Evolutionary conservation across 1,140 invertebrate species (phyloP).

Genomic region (Heliconius melpomene): DNA sequence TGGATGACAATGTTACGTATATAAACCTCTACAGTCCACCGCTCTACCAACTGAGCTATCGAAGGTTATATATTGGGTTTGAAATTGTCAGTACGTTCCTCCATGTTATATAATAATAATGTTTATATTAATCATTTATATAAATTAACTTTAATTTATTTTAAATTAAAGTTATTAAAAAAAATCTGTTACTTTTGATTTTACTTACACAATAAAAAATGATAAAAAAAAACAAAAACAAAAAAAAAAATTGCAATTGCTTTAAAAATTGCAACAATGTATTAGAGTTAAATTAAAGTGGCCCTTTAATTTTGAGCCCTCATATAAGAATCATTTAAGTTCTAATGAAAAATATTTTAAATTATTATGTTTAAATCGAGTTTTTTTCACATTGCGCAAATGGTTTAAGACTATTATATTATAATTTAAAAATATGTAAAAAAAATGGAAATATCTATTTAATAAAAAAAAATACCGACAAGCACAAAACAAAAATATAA

Average conservation of each 20-base stretch:
- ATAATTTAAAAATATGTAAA: no score
- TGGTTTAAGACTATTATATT: no score
- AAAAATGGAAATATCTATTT: background rate
- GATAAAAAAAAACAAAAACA: no score
- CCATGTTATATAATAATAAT: background rate
- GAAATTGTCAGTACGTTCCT: background rate
- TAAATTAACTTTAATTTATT: no score
- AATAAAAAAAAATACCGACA: background rate
- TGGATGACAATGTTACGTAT: slow-evolving; percentile 53
- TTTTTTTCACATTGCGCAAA: no score
- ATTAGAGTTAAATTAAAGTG: no score
- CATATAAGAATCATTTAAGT: no score
- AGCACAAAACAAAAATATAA: slow-evolving; percentile 25
- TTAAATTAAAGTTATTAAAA: background rate
- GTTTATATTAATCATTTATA: background rate
- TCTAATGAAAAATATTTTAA: no score
- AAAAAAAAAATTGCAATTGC: no score
- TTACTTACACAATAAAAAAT: background rate
- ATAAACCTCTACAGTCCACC: slow-evolving; percentile 66
- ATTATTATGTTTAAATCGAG: no score
- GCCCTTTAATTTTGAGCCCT: no score
- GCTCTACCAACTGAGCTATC: slow-evolving; percentile 79
- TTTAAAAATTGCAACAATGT: no score
- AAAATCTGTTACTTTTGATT: background rate
- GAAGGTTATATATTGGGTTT: slow-evolving; percentile 41